These are phyloP conservation scores for Paracentrotus lividus DNA, from an alignment of 53 echinoderm and acorn worm species.

Conservation along the genomic window DNA sequence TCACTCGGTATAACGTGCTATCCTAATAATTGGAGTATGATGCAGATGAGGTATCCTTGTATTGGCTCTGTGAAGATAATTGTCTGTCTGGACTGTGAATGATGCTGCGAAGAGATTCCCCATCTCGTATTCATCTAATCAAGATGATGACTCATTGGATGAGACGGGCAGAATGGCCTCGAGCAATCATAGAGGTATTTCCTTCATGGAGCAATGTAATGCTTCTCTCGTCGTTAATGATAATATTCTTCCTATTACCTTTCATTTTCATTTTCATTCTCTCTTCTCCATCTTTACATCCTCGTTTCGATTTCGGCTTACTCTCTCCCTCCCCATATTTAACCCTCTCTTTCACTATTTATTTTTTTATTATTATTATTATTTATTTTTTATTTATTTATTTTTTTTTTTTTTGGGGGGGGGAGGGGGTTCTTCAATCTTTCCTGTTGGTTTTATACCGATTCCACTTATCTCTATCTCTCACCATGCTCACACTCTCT, in stretches of 20 bases:
- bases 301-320: not conserved
- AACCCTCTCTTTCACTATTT: not conserved
- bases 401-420: not conserved
- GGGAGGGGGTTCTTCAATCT: too few species aligned
- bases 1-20: too few species aligned
- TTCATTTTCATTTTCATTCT: not conserved
- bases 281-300: not conserved
- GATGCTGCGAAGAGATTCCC: not conserved
- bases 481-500: not conserved
- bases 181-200: too few species aligned
- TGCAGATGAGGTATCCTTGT: too few species aligned
- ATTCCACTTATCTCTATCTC: too few species aligned
- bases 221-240: not conserved
- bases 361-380: not conserved
- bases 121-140: not conserved
- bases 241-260: not conserved
- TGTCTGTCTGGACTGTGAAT: not conserved
- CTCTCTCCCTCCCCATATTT: not conserved
- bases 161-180: not conserved
- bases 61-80: not conserved
- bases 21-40: too few species aligned
- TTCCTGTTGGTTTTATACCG: not conserved
- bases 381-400: not conserved
- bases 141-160: not conserved
- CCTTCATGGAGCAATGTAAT: too few species aligned